Conservation (phyloP, 2,888 invertebrate genomes). For the Idaea straminata region DNA sequence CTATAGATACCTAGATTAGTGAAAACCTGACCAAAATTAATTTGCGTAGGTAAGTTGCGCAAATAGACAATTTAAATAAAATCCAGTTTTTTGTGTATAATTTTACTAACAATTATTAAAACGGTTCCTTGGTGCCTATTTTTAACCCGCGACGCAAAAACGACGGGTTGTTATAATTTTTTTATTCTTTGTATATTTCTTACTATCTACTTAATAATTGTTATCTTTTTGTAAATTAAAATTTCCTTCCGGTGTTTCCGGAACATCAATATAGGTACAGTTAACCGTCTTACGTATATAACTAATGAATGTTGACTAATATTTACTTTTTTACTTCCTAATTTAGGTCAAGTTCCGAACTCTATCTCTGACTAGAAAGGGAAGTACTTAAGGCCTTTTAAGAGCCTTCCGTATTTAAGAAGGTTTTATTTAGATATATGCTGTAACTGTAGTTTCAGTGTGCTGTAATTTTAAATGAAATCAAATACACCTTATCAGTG, state of each 20-base stretch:
- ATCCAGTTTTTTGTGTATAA: background rate
- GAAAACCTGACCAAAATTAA: background rate
- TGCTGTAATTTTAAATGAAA: conserved; percentile 2
- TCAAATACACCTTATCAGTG: conserved; percentile 1
- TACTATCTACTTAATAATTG: too few relatives aligned
- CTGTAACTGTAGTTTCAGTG: background rate
- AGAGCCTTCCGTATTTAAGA: background rate
- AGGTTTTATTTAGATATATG: background rate
- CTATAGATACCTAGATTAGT: too few relatives aligned
- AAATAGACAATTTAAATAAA: background rate
- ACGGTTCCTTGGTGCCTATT: too few relatives aligned
- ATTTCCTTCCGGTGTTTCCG: background rate
- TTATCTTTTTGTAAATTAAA: background rate
- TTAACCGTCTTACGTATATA: background rate
- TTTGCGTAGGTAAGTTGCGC: background rate
- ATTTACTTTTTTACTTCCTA: background rate
- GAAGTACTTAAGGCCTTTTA: background rate
- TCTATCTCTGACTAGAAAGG: background rate
- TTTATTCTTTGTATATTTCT: background rate
- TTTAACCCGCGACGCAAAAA: too few relatives aligned
- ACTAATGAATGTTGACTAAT: too few relatives aligned
- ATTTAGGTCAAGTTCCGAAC: background rate
- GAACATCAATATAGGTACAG: background rate
- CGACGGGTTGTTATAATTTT: too few relatives aligned
- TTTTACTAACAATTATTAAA: too few relatives aligned